A percentile compares a stretch with the other conserved stretches of the same genome.
Conservation (phyloP, 2,888 invertebrate species). For the Aethes cnicana region DNA sequence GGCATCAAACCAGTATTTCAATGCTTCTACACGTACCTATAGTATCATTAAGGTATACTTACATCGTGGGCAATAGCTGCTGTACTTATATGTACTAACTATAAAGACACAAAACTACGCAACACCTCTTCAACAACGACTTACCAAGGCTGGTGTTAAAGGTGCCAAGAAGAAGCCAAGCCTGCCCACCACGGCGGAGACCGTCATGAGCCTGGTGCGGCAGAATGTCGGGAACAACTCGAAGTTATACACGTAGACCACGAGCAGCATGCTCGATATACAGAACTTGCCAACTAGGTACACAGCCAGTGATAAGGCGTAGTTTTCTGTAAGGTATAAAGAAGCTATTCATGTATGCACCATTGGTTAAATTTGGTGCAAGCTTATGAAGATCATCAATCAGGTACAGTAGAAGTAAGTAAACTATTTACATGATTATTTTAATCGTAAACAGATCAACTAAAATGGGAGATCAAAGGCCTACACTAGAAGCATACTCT, state of each 20-base stretch:
- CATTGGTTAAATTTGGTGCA: too few species aligned
- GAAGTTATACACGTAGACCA: constrained; percentile 81
- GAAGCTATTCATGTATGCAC: too few species aligned
- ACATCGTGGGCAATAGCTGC: neutral
- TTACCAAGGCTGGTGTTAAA: constrained; percentile 80
- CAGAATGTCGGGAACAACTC: constrained; percentile 84
- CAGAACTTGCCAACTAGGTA: constrained; percentile 79
- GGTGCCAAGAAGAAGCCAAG: constrained; percentile 84
- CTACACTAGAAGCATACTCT: too few species aligned
- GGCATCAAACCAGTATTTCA: too few species aligned
- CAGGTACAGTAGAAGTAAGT: too few species aligned
- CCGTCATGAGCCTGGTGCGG: constrained; percentile 79
- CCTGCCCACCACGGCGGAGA: constrained; percentile 84
- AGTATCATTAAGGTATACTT: too few species aligned
- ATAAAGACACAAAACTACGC: neutral
- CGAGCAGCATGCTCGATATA: constrained; percentile 78
- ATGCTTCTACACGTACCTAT: too few species aligned
- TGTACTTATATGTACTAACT: neutral
- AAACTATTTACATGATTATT: too few species aligned
- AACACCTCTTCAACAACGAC: constrained; percentile 20
- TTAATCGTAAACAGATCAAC: too few species aligned
- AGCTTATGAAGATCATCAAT: too few species aligned
- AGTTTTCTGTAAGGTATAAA: neutral
- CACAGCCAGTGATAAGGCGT: constrained; percentile 50
- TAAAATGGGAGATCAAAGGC: too few species aligned